Conservation (phyloP, 1,140 invertebrate species). For the Diploscapter pachys region DNA sequence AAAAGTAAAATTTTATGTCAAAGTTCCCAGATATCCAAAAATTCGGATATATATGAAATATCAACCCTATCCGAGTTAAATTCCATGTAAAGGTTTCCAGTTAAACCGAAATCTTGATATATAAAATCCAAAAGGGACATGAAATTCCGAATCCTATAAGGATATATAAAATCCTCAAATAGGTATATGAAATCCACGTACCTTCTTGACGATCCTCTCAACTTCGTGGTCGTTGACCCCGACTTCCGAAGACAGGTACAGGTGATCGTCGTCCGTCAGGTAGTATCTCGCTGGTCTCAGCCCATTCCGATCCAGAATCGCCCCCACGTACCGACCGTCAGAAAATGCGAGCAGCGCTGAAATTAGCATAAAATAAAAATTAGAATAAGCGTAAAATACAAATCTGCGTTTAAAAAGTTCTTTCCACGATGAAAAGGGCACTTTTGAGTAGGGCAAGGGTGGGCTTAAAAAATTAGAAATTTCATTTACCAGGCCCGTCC, state of each 20-base stretch:
- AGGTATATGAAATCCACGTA: conserved; percentile 60
- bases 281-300: conserved; percentile 94
- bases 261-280: conserved; percentile 85
- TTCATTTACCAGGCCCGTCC: conserved; percentile 74
- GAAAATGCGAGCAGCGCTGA: conserved; percentile 92
- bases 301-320: conserved; percentile 86
- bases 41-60: too few relatives aligned
- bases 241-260: conserved; percentile 98
- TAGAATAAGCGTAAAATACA: neutral
- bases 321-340: conserved; percentile 93
- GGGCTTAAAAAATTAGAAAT: neutral
- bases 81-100: too few relatives aligned
- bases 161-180: too few relatives aligned
- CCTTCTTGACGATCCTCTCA: conserved; percentile 83
- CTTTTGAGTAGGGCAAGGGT: neutral
- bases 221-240: conserved; percentile 91
- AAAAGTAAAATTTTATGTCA: too few relatives aligned
- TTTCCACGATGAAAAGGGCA: too few relatives aligned
- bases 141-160: too few relatives aligned
- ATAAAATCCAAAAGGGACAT: too few relatives aligned
- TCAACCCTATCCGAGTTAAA: too few relatives aligned
- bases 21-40: too few relatives aligned
- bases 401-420: conserved; percentile 2
- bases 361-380: conserved; percentile 19
- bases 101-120: too few relatives aligned